Base-by-base conservation (phyloP, 1,140 invertebrate species). In the Microplitis demolitor region DNA sequence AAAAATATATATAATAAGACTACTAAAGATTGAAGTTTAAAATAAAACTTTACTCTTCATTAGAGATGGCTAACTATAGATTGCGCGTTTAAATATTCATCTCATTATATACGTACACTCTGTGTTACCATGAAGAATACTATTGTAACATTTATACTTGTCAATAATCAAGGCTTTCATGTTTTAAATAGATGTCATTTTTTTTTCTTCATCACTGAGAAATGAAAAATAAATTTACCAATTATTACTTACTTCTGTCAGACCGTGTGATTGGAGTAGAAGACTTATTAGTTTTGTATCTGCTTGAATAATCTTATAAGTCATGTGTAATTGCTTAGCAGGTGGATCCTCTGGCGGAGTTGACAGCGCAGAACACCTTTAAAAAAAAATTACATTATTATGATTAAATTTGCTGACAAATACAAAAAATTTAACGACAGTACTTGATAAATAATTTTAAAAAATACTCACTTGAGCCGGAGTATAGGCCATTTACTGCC, bases 251-350 rank as follows among this genome's bases (percentile, higher is more conserved):
- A 91, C 89, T 85, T 94, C 93, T 34, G 87, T 87, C 24, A 95
- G 85, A 4, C 93, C 93, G 83, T 95, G 93, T 13, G 92, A 90
- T 78, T 92, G 90, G 4, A 95, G 88, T 58, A 95, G 84, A 75
- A 92, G 90, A 74, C 91, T 89, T 37, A 95, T 87, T 39, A 95
- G 87, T 82, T 93, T 94, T 0, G 93, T 94, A 85, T 95, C 93
- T 8, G 93, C 92, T 85, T 94, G 93, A 70, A 92, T 89, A 77
- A 93, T 92, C 83, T 94, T 94, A 83, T 93, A 95, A 1, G 92
- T 93, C 80, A 94, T 92, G 79, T 93, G 91, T n/a, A 95, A 83
- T 50, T 91, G 88, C 61, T 90, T 88, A 0, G 91, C 93, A 3
- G 93, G 93, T 50, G 88, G 82, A 13, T 87, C 80, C 74, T 84